phyloP scores from a whole-genome alignment of 2,888 invertebrate genomes.

The Geophilus truncorum region DNA sequence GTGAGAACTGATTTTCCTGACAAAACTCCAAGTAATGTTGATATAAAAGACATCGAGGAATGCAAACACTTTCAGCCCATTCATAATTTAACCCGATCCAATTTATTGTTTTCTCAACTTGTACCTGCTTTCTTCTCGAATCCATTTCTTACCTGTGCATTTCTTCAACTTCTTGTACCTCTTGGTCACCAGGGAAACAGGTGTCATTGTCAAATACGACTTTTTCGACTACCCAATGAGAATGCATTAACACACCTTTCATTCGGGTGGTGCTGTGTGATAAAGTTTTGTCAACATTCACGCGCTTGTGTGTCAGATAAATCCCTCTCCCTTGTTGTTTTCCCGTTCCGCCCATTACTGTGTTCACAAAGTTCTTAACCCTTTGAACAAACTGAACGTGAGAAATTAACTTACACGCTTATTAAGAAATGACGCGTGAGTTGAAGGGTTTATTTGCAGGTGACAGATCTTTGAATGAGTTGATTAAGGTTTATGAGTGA shows the following conservation, averaged over 20 bases:
- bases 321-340: not conserved
- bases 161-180: not conserved
- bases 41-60: not conserved
- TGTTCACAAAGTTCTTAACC: not conserved
- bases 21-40: conserved; percentile 1
- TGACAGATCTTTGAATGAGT: not conserved
- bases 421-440: no score
- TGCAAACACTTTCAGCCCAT: not conserved
- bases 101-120: not conserved
- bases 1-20: not conserved
- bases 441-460: not conserved
- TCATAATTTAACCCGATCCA: not conserved
- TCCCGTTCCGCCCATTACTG: not conserved
- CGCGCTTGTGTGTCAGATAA: not conserved
- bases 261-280: not conserved
- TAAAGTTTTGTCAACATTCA: not conserved
- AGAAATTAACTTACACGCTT: not conserved
- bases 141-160: not conserved
- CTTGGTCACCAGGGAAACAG: not conserved
- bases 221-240: not conserved
- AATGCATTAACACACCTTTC: not conserved
- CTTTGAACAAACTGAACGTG: not conserved
- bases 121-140: not conserved
- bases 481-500: no score
- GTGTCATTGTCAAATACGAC: not conserved